These are phyloP conservation scores for Troides aeacus DNA, from an alignment of 2,888 invertebrate species.

Conservation along the genomic window DNA sequence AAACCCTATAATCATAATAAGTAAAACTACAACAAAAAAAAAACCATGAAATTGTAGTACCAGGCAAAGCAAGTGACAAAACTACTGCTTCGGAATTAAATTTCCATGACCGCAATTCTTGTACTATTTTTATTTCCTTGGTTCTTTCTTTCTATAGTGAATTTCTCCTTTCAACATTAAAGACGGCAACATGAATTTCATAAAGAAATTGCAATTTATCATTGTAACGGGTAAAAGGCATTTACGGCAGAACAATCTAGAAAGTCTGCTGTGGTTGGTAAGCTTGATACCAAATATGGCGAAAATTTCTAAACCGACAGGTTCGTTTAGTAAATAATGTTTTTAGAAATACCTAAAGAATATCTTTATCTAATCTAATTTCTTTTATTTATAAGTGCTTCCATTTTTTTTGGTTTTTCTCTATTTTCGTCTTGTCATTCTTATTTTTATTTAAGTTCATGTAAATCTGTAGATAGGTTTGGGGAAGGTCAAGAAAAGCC, in stretches of 20 bases:
- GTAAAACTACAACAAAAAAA: not conserved
- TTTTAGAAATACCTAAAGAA: not conserved
- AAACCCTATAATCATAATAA: no score
- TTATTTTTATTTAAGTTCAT: no score
- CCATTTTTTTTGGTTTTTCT: no score
- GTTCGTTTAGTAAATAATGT: constrained; percentile 34
- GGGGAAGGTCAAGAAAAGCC: no score
- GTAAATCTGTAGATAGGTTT: no score
- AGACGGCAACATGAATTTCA: constrained; percentile 31
- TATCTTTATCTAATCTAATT: not conserved
- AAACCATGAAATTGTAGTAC: not conserved
- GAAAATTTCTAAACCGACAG: constrained; percentile 45
- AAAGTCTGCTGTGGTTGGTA: constrained; percentile 53
- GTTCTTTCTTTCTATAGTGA: constrained; percentile 1
- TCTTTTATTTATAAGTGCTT: no score
- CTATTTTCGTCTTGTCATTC: no score
- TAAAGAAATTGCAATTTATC: constrained; percentile 31
- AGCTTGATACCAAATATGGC: constrained; percentile 51
- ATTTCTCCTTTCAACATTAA: not conserved
- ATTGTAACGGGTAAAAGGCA: constrained; percentile 36
- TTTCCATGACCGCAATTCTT: not conserved
- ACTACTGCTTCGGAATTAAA: not conserved
- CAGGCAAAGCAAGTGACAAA: not conserved
- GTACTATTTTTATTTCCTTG: not conserved
- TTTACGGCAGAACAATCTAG: constrained; percentile 44